Evolutionary conservation across 2,113 vertebrate species (phyloP).

Genomic region (Labeo catla): DNA sequence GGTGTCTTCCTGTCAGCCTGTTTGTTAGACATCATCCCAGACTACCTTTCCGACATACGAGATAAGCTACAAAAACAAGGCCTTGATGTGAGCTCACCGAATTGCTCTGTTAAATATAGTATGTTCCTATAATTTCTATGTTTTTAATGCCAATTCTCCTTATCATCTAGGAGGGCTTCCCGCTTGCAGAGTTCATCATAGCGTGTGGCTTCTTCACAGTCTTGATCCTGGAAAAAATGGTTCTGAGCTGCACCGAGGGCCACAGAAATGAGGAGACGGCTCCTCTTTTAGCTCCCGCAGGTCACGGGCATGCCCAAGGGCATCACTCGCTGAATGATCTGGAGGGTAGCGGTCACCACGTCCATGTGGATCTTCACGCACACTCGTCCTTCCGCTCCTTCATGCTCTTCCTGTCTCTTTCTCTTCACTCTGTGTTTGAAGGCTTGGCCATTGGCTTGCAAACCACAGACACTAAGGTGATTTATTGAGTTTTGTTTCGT

Average conservation of each 20-base stretch:
- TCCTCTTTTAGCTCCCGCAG: slow-evolving; percentile 58
- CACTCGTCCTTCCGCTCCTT: slow-evolving; percentile 84
- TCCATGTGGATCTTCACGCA: slow-evolving; percentile 78
- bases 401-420: slow-evolving; percentile 86
- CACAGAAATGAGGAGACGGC: slow-evolving; percentile 63
- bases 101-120: neutral
- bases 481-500: neutral
- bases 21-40: slow-evolving; percentile 84
- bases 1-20: slow-evolving; percentile 84
- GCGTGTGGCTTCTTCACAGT: slow-evolving; percentile 86
- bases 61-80: slow-evolving; percentile 61
- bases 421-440: slow-evolving; percentile 88
- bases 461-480: slow-evolving; percentile 75
- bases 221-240: slow-evolving; percentile 84
- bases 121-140: too few relatives aligned
- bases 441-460: slow-evolving; percentile 89
- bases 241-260: slow-evolving; percentile 71
- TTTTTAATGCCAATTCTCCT: neutral
- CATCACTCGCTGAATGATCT: slow-evolving; percentile 48
- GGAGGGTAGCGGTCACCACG: slow-evolving; percentile 74
- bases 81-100: slow-evolving; percentile 63
- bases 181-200: slow-evolving; percentile 84
- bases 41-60: slow-evolving; percentile 79
- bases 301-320: slow-evolving; percentile 53
- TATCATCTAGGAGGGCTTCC: slow-evolving; percentile 73